Evolutionary conservation across 2,113 vertebrate genomes (phyloP).

Genomic region (Struthidea cinerea): DNA sequence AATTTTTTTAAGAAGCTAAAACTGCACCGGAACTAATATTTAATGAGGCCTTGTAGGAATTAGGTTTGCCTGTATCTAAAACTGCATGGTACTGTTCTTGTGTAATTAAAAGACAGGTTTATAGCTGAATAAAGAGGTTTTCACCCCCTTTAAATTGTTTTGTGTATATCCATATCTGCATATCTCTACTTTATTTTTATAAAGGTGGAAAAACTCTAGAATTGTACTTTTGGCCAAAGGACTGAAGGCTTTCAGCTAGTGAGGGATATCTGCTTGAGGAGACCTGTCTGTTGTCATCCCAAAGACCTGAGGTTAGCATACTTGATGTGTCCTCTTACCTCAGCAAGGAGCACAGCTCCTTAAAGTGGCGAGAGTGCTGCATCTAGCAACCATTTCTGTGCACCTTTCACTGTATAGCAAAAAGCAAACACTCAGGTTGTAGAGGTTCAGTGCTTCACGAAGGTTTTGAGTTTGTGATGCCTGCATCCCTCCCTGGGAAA

Average conservation of each 20-base stretch:
- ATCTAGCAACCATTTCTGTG: not conserved
- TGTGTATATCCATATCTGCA: not conserved
- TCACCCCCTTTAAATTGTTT: not conserved
- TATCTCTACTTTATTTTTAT: not conserved
- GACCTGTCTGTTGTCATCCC: not conserved
- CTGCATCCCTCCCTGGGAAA: not conserved
- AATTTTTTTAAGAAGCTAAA: not conserved
- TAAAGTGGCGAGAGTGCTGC: not conserved
- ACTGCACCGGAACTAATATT: not conserved
- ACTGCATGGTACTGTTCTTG: not conserved
- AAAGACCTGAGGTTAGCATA: not conserved
- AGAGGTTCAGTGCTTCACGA: not conserved
- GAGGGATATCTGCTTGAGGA: not conserved
- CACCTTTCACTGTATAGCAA: not conserved
- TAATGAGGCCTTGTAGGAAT: not conserved
- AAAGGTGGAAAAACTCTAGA: not conserved
- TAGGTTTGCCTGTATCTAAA: not conserved
- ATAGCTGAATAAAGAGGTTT: not conserved
- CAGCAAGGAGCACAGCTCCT: not conserved
- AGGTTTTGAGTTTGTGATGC: not conserved
- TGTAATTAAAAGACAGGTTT: not conserved
- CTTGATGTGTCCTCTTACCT: not conserved
- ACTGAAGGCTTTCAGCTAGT: not conserved
- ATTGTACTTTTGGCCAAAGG: not conserved
- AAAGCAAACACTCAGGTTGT: not conserved